phyloP scores from a whole-genome alignment of 2,888 invertebrate genomes.

The Drepanosiphum platanoidis region DNA sequence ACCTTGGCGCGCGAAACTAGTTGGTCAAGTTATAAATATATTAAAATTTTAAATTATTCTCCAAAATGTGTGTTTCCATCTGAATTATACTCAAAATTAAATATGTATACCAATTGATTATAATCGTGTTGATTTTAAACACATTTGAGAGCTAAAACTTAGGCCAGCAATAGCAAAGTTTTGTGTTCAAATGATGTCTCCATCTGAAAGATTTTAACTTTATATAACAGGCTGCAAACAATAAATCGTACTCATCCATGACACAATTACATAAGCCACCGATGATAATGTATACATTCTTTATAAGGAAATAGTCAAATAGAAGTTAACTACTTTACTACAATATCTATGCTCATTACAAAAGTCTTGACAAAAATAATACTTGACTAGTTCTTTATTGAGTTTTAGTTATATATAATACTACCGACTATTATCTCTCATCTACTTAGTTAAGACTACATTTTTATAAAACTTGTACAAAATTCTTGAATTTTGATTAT shows the following conservation, averaged over 20 bases:
- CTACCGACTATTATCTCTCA: too few species aligned
- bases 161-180: too few species aligned
- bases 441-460: too few species aligned
- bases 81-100: not conserved
- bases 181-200: not conserved
- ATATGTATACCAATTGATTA: not conserved
- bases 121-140: not conserved
- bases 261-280: slow-evolving; percentile 1
- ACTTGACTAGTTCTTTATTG: too few species aligned
- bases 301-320: slow-evolving; percentile 7
- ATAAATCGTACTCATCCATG: slow-evolving; percentile 2
- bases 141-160: not conserved
- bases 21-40: slow-evolving; percentile 32
- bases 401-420: too few species aligned
- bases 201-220: not conserved
- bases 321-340: not conserved
- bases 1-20: slow-evolving; percentile 39
- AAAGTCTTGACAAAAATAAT: not conserved
- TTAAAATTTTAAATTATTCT: slow-evolving; percentile 23
- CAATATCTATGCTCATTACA: not conserved
- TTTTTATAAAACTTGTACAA: too few species aligned
- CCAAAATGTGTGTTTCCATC: not conserved
- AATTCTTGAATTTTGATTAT: too few species aligned
- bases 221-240: not conserved
- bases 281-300: not conserved